phyloP scores from a whole-genome alignment of 2,888 invertebrate species.

The Drosophila parthenogenetica region DNA sequence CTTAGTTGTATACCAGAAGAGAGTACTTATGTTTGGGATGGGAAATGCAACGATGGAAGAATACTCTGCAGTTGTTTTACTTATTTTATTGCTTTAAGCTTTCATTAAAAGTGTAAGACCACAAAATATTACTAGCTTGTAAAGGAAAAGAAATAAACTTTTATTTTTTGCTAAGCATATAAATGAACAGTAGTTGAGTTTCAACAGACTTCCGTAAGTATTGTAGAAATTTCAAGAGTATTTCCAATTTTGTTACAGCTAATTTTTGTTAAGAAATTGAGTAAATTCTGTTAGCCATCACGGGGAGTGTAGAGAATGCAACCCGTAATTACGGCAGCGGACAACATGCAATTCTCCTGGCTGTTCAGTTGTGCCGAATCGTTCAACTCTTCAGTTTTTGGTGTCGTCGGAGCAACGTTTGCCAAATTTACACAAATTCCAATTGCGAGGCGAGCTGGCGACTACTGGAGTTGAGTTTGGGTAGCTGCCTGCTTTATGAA shows the following conservation, averaged over 20 bases:
- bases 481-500: conserved; percentile 46
- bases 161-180: no score
- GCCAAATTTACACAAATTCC: conserved; percentile 79
- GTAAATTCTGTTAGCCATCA: conserved; percentile 15
- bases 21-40: neutral
- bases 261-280: neutral
- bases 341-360: conserved; percentile 38
- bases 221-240: neutral
- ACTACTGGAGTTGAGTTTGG: conserved; percentile 40
- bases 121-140: no score
- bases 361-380: conserved; percentile 17
- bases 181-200: no score
- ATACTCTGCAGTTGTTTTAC: neutral
- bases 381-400: conserved; percentile 24
- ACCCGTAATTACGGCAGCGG: conserved; percentile 49
- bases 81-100: no score
- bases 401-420: conserved; percentile 57
- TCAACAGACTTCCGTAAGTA: no score
- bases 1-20: conserved; percentile 5
- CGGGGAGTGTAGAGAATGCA: conserved; percentile 34
- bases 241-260: neutral
- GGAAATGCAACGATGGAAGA: conserved; percentile 6
- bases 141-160: no score
- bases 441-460: conserved; percentile 44
- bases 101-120: no score